Evolutionary conservation across 2,888 invertebrate species (phyloP), one percentile per base, ranked within the genome.

Genomic region (Drosophila eohydei): DNA sequence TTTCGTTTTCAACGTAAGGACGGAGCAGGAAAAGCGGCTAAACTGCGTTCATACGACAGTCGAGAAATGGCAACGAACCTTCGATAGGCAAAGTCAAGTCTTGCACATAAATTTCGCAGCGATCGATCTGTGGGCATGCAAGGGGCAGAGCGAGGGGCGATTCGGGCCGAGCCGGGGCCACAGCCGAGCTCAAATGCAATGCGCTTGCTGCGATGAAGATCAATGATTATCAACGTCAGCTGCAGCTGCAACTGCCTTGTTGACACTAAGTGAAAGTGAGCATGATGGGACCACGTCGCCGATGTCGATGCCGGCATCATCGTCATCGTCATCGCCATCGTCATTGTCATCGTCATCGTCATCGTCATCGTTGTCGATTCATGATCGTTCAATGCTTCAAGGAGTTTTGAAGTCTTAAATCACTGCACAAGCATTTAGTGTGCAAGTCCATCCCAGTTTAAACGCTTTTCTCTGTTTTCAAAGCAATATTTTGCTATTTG

Each of bases 201-300:
- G 65, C 59, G 65, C 59, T 81, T 74, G 76, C 74, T 14, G 46
- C 83, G 88, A 91, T 91, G 90, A 91, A 90, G 90, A 91, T 91
- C 91, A 88, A 90, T 90, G 91, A 91, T 91, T 91, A 90, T 88
- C 91, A 88, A 81, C 83, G 73, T 74, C 89, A 74, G 63, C 69
- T 74, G 66, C 76, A 76, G 66, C 78, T 71, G 71, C 80, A 77
- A 63, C 64, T 74, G 78, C 74, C 74, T 69, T 72, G 83, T 81
- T 90, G 90, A 86, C 89, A 86, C 80, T 87, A 88, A 87, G 87
- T 87, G 87, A 87, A 87, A 87, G 87, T 87, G 90, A 87, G 89
- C 78, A 88, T 87, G 86, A 87, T 85, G 90, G 79, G 79, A 75
- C 68, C 71, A 71, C 78, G 72, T 81, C 77, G 70, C 48, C 67